These are phyloP conservation scores for Sebastes umbrosus DNA, from an alignment of 2,797 vertebrate genomes.

Conservation along the genomic window DNA sequence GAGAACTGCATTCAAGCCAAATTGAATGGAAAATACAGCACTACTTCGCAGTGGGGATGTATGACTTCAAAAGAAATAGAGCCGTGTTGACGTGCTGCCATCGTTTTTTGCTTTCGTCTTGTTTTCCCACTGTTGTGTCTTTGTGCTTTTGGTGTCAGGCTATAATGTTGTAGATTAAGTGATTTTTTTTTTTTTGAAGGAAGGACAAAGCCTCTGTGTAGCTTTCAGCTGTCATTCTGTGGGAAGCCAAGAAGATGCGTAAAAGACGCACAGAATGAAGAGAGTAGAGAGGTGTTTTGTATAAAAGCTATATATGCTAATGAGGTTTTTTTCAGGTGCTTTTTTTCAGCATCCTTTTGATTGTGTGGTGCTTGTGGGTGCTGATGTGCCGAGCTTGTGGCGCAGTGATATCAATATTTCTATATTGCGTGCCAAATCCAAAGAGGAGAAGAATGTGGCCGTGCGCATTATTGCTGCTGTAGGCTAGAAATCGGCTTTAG, in stretches of 20 bases:
- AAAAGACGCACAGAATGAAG: constrained; percentile 48
- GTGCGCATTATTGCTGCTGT: constrained; percentile 54
- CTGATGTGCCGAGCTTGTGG: constrained; percentile 37
- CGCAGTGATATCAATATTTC: constrained; percentile 68
- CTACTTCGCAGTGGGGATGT: constrained; percentile 76
- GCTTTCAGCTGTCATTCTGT: constrained; percentile 56
- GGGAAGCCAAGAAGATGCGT: constrained; percentile 58
- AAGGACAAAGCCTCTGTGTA: constrained; percentile 61
- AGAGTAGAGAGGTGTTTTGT: neutral
- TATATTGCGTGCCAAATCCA: constrained; percentile 28
- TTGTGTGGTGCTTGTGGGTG: neutral
- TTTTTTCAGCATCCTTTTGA: neutral
- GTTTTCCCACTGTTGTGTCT: constrained; percentile 29
- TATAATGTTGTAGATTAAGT: constrained; percentile 27
- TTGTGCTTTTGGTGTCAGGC: constrained; percentile 35
- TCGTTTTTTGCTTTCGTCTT: constrained; percentile 20
- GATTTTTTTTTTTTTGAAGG: constrained; percentile 49
- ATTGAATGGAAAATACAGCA: constrained; percentile 74
- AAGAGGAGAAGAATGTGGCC: constrained; percentile 35
- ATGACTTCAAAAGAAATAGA: constrained; percentile 71
- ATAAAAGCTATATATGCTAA: neutral
- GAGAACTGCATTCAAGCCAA: constrained; percentile 77
- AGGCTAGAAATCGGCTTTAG: constrained; percentile 70
- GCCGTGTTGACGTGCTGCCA: constrained; percentile 40
- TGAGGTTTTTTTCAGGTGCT: neutral